Conservation (phyloP, 2,888 invertebrate species). For the Troides aeacus region DNA sequence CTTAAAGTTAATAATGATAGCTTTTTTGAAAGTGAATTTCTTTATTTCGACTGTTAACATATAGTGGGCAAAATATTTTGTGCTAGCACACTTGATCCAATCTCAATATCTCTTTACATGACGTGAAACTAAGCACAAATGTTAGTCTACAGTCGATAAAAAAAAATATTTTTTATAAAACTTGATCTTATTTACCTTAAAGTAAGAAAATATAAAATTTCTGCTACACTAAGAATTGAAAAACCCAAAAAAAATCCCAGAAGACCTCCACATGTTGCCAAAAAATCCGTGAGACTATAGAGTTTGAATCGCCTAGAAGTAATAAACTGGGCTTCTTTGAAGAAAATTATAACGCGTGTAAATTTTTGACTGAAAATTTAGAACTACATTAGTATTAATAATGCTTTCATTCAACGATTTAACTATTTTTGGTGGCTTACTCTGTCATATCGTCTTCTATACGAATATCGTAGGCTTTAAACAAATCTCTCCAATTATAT, state of each 20-base stretch:
- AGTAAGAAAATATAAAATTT: constrained; percentile 81
- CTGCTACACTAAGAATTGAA: constrained; percentile 81
- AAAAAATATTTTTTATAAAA: too few species aligned
- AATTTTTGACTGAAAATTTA: constrained; percentile 53
- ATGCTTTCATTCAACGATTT: not conserved
- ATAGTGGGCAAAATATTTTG: too few species aligned
- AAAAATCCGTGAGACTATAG: constrained; percentile 84
- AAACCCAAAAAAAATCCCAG: constrained; percentile 83
- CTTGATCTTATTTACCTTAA: constrained; percentile 52
- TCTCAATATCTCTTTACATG: too few species aligned
- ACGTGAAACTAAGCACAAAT: too few species aligned
- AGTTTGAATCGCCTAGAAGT: constrained; percentile 84
- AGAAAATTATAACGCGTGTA: constrained; percentile 84
- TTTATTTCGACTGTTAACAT: too few species aligned
- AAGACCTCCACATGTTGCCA: constrained; percentile 85
- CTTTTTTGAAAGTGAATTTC: too few species aligned
- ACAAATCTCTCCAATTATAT: constrained; percentile 82
- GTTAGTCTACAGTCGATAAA: too few species aligned
- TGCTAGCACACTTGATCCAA: too few species aligned
- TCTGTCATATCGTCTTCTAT: constrained; percentile 50
- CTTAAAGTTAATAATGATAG: too few species aligned
- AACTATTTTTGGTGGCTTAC: constrained; percentile 42
- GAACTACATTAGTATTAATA: not conserved
- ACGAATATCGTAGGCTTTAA: constrained; percentile 71
- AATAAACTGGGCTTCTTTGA: constrained; percentile 86